Base-by-base conservation (phyloP, 2,888 invertebrate species). In the Melipona beecheii region DNA sequence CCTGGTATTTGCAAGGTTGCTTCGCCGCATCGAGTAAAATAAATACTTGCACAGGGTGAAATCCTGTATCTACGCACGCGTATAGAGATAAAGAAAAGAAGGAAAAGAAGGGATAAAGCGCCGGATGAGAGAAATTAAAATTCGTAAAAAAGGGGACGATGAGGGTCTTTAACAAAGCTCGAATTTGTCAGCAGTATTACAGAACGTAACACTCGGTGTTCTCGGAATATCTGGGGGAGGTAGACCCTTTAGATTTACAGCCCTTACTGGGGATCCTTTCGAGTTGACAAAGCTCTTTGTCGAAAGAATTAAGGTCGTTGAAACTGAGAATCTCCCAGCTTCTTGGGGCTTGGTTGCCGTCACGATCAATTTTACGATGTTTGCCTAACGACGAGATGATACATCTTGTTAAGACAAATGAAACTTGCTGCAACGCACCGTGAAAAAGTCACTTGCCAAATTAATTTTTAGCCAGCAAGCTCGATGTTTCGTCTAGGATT, bases 271-370 rank as follows among this genome's bases (percentile, higher is more conserved):
- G 60, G 4, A 75, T 54, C 52, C 60, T 75, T 65, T 68, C 75
- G 60, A 43, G 52, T 49, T 78, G 78, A 74, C 78, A 68, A 75
- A 78, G 68, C 66, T 68, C 75, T 78, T 78, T 78, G 78, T 68
- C 66, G 60, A 75, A 75, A 60, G 75, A 75, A 78, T 78, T 78
- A 78, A 69, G 75, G 52, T 27, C 54, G 66, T 68, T 78, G 68
- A 69, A 54, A 78, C 68, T 78, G 78, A 68, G 60, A 62, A 78
- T 78, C 43, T 43, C 9, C 68, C 75, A 75, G 60, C 60, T 62
- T 68, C 66, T 52, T 52, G 6, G 19, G 43, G 62, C 66, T 78
- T 27, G 66, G 52, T 43, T 24, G 27, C 68, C 27, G 68, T 62
- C 62, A 17, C 75, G 75, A 78, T 78, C 75, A 75, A 75, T 75